Evolutionary conservation across 2,797 vertebrate species (phyloP), one percentile per base, ranked within the genome.

Genomic region (Notolepis coatsorum): DNA sequence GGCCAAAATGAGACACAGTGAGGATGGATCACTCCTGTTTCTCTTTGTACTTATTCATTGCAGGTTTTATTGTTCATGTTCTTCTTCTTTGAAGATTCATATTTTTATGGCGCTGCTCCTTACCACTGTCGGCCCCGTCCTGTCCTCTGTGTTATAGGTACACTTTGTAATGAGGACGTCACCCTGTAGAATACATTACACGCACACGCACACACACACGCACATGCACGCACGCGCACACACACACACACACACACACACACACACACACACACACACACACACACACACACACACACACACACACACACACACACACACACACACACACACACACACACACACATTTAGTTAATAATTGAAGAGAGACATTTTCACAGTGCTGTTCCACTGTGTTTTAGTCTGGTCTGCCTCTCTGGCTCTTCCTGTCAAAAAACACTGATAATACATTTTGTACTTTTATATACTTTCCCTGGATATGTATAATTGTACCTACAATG

Each of bases 81-180:
- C n/a, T n/a, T n/a, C n/a, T n/a, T n/a, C n/a, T n/a, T 39, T 51
- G 42, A 42, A 54, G 3, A 25, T 42, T 38, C 20, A 35, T 8
- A 3, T 17, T 31, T 25, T n/a, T n/a, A n/a, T n/a, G n/a, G n/a
- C n/a, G n/a, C n/a, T 20, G 15, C 18, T 35, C 64, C 94, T 95
- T 73, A 98, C 96, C 95, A 98, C 93, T 0, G 96, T 99, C 10
- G 87, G 92, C 74, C 59, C 65, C 53, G 31, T 84, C 70, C 95
- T 84, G 38, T 96, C 91, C 63, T 93, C 88, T 0, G 97, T 99
- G 92, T 96, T 95, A 67, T 93, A 99, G 0, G 91, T 93, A 15
- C 97, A 99, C 55, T 93, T 95, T 0, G 97, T 99, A 73, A 96
- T 78, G 15, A 98, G 94, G 42, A 92, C 89, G 0, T 99, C 97